Evolutionary conservation across 64 coral and sea anemone genomes (phyloP).

Genomic region (Platygyra sinensis): DNA sequence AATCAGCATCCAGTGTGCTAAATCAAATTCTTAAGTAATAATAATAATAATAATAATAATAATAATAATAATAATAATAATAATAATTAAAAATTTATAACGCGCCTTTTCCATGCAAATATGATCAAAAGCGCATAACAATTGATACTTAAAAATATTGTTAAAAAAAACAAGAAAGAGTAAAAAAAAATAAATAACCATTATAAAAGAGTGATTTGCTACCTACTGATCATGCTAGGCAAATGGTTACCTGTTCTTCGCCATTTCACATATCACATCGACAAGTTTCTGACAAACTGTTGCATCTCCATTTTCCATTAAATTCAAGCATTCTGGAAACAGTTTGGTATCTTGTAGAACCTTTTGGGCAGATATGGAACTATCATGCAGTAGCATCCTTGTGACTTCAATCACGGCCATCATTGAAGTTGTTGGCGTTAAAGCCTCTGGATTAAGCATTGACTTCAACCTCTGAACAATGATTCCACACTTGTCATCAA

Average conservation of each 20-base stretch:
- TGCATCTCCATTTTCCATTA: not conserved
- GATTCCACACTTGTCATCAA: not conserved
- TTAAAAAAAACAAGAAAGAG: no score
- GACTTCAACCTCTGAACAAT: not conserved
- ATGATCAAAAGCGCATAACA: no score
- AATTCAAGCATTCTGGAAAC: slow-evolving; percentile 13
- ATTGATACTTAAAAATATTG: no score
- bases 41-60: no score
- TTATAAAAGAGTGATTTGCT: not conserved
- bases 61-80: no score
- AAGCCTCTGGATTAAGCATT: not conserved
- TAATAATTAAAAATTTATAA: no score
- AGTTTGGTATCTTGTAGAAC: slow-evolving; percentile 35
- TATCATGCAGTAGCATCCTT: slow-evolving; percentile 31
- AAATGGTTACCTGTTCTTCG: slow-evolving; percentile 22
- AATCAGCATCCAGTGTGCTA: no score
- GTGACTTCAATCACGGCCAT: slow-evolving; percentile 38
- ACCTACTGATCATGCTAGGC: not conserved
- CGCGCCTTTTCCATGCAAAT: no score
- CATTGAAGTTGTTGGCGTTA: not conserved
- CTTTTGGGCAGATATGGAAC: slow-evolving; percentile 31
- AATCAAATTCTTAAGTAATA: not conserved
- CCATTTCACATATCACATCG: slow-evolving; percentile 45
- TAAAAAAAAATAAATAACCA: no score
- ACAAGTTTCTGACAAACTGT: slow-evolving; percentile 49